Conservation (phyloP, 2,888 invertebrate species). For the Yponomeuta evonymella region DNA sequence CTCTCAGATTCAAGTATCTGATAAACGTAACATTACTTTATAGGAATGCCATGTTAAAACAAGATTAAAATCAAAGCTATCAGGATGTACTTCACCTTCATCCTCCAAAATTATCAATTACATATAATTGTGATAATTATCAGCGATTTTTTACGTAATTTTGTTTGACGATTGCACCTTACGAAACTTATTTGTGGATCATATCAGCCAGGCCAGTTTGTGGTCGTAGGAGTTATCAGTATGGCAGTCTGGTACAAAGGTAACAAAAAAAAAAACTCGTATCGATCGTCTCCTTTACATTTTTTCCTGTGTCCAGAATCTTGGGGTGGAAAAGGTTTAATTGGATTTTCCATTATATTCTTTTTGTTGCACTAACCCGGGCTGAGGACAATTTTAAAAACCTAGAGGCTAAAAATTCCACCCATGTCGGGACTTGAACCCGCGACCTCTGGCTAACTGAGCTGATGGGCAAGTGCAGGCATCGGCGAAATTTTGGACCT, state of each 20-base stretch:
- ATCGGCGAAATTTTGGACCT: too few species aligned
- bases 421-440: too few species aligned
- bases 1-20: slow-evolving; percentile 10
- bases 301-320: background rate
- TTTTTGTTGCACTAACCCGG: too few species aligned
- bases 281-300: too few species aligned
- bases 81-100: slow-evolving; percentile 46
- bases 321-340: background rate
- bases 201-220: too few species aligned
- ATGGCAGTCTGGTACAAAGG: too few species aligned
- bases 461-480: too few species aligned
- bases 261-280: too few species aligned
- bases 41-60: slow-evolving; percentile 7
- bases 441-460: too few species aligned
- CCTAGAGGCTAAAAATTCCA: too few species aligned
- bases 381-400: too few species aligned
- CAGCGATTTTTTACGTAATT: background rate
- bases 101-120: slow-evolving; percentile 30
- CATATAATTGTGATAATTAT: background rate
- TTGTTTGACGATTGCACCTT: background rate
- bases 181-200: background rate
- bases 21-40: background rate
- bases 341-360: background rate
- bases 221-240: too few species aligned
- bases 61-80: slow-evolving; percentile 29